Evolutionary conservation across 1,140 invertebrate genomes (phyloP).

Genomic region (Fopius arisanus): DNA sequence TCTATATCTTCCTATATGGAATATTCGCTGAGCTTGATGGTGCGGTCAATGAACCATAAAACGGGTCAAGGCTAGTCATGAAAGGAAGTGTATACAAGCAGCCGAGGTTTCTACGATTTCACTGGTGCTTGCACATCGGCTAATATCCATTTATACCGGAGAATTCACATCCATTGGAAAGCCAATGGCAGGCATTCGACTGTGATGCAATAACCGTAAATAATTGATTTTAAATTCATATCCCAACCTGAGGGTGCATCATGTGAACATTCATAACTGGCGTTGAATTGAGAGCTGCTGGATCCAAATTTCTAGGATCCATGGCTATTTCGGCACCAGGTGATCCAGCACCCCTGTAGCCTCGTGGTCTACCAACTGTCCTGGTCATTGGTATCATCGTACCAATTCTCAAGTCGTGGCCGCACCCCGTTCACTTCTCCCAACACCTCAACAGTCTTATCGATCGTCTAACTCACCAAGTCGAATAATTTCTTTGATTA

Average conservation of each 20-base stretch:
- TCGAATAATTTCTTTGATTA: neutral
- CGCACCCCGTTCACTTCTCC: constrained; percentile 42
- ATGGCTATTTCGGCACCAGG: constrained; percentile 54
- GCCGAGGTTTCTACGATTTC: neutral
- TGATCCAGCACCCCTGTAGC: constrained; percentile 30
- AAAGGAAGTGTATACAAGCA: neutral
- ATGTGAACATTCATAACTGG: constrained; percentile 7
- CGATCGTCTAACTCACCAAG: neutral
- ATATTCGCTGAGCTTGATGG: neutral
- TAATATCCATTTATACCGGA: neutral
- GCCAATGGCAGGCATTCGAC: neutral
- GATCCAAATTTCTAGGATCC: constrained; percentile 52
- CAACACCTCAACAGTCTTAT: constrained; percentile 24
- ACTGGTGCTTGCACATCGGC: neutral
- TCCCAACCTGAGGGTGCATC: constrained; percentile 31
- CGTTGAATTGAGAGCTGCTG: constrained; percentile 18
- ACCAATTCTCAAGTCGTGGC: constrained; percentile 47
- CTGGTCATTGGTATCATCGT: constrained; percentile 47
- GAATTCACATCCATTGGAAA: neutral
- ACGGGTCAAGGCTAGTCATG: neutral
- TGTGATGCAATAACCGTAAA: neutral
- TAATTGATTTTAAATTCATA: neutral
- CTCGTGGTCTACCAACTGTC: constrained; percentile 35
- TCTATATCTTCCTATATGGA: neutral
- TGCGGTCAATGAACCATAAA: neutral